phyloP scores from a whole-genome alignment of 2,888 invertebrate species.

The Pseudococcus viburni region DNA sequence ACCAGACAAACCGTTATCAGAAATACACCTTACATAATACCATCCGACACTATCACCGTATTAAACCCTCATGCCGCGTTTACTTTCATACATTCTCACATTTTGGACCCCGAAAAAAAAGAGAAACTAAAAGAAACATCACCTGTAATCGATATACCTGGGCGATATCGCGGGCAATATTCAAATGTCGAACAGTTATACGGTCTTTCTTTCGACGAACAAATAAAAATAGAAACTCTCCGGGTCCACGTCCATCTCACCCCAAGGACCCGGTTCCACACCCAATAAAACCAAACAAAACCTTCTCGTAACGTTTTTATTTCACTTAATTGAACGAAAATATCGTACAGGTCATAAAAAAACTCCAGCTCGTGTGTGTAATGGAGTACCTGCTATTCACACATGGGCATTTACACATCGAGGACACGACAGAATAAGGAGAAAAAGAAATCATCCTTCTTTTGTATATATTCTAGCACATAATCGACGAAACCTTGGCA shows the following conservation, averaged over 20 bases:
- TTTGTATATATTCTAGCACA: constrained; percentile 3
- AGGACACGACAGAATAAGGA: not conserved
- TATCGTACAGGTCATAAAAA: constrained; percentile 7
- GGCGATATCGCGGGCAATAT: not conserved
- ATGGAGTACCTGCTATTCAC: not conserved
- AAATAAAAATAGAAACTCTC: constrained; percentile 11
- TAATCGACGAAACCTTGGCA: constrained; percentile 4
- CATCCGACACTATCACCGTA: not conserved
- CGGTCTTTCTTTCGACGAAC: not conserved
- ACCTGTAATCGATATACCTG: constrained; percentile 29
- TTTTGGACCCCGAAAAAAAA: not conserved
- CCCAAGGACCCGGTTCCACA: not conserved
- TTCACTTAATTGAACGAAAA: constrained; percentile 26
- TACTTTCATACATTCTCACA: not conserved
- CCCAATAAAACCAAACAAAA: constrained; percentile 47
- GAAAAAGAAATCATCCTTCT: constrained; percentile 7
- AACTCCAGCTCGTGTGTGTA: not conserved
- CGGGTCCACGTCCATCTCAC: not conserved
- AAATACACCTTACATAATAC: not conserved
- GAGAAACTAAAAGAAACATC: not conserved
- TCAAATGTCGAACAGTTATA: constrained; percentile 35
- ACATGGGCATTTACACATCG: not conserved
- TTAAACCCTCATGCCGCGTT: not conserved
- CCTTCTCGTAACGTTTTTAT: constrained; percentile 34
- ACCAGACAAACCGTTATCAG: not conserved